Percentiles rank a stretch among this genome's conserved stretches.
These are phyloP conservation scores for Antheraea mylitta DNA, from an alignment of 1,140 invertebrate species.

Conservation along the genomic window DNA sequence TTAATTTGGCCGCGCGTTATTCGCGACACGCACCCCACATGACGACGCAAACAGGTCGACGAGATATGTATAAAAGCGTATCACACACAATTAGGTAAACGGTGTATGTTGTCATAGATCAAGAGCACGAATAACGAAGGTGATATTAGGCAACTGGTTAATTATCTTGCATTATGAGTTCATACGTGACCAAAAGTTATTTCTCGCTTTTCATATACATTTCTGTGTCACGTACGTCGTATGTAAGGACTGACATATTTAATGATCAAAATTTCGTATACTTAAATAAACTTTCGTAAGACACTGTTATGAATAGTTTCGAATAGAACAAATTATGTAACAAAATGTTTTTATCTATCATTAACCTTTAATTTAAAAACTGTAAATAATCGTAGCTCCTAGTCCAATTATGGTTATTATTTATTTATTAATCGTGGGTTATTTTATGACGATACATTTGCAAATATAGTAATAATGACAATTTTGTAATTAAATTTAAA, in stretches of 20 bases:
- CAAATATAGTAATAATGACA: too few relatives aligned
- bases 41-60: neutral
- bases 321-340: too few relatives aligned
- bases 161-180: constrained; percentile 1
- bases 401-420: too few relatives aligned
- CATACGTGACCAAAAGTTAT: constrained; percentile 1
- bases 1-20: neutral
- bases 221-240: neutral
- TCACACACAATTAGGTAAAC: neutral
- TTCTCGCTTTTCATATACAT: neutral
- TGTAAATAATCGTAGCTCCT: too few relatives aligned
- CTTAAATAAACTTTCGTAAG: too few relatives aligned
- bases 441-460: too few relatives aligned
- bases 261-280: constrained; percentile 1
- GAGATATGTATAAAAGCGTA: neutral
- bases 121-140: neutral
- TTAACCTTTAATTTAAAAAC: too few relatives aligned
- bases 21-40: neutral
- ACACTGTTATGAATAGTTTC: too few relatives aligned
- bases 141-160: neutral
- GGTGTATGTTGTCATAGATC: constrained; percentile 4
- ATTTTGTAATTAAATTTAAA: too few relatives aligned
- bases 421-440: too few relatives aligned
- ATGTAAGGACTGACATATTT: neutral
- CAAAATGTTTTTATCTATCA: too few relatives aligned